Conservation (phyloP, 2,113 vertebrate genomes). For the Leptobrachium leishanense region DNA sequence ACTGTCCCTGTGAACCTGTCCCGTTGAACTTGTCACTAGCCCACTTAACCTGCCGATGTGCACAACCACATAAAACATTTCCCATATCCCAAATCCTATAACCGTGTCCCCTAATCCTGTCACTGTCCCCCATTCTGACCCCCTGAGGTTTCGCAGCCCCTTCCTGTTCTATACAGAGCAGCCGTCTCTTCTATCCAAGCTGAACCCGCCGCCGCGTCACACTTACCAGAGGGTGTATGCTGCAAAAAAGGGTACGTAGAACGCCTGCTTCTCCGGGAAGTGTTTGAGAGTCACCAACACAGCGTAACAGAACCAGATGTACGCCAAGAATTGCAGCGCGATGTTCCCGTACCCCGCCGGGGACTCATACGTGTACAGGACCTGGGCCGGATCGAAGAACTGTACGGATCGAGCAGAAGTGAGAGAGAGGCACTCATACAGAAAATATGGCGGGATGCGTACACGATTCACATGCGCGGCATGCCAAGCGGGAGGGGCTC, state of each 20-base stretch:
- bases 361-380: slow-evolving; percentile 88
- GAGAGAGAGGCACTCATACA: not conserved
- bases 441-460: not conserved
- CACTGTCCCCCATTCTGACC: too few species aligned
- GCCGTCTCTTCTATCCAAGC: not conserved
- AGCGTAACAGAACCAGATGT: slow-evolving; percentile 90
- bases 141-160: too few species aligned
- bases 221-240: slow-evolving; percentile 89
- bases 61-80: too few species aligned
- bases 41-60: too few species aligned
- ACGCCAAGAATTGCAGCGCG: slow-evolving; percentile 84
- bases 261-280: slow-evolving; percentile 87
- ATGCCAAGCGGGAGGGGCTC: slow-evolving; percentile 19
- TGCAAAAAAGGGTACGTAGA: slow-evolving; percentile 89
- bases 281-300: slow-evolving; percentile 86
- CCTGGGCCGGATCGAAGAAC: slow-evolving; percentile 91
- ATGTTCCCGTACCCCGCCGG: slow-evolving; percentile 88
- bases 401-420: slow-evolving; percentile 50
- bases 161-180: too few species aligned
- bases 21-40: too few species aligned
- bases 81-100: too few species aligned
- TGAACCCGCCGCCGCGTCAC: not conserved
- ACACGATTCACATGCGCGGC: not conserved
- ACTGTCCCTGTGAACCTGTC: too few species aligned
- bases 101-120: too few species aligned